phyloP scores from a whole-genome alignment of 2,797 vertebrate species.

The Poeciliopsis turneri region DNA sequence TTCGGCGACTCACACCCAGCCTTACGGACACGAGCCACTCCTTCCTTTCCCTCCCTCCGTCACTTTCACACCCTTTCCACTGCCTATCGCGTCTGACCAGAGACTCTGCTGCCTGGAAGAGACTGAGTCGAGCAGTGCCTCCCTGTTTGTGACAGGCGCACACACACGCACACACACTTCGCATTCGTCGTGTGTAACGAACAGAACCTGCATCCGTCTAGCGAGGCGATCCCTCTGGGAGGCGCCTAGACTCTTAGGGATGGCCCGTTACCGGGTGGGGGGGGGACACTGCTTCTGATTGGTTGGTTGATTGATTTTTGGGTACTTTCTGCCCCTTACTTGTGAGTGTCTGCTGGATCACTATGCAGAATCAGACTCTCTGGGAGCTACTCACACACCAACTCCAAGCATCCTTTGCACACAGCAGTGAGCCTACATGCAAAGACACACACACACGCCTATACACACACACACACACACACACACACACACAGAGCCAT shows the following conservation, averaged over 20 bases:
- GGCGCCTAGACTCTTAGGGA: constrained; percentile 60
- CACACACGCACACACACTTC: constrained; percentile 12
- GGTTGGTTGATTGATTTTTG: constrained; percentile 54
- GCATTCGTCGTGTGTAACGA: constrained; percentile 53
- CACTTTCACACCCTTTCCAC: constrained; percentile 42
- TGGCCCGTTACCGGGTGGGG: background rate
- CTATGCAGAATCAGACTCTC: constrained; percentile 93
- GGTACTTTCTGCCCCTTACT: constrained; percentile 54
- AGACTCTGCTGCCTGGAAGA: constrained; percentile 71
- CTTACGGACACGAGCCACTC: constrained; percentile 63
- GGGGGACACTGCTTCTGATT: constrained; percentile 45
- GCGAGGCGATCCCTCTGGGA: constrained; percentile 48
- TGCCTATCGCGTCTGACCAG: constrained; percentile 66
- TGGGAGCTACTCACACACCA: constrained; percentile 73
- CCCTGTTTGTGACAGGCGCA: constrained; percentile 52
- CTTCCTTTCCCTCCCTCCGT: constrained; percentile 9
- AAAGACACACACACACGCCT: constrained; percentile 16
- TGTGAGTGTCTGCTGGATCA: constrained; percentile 90
- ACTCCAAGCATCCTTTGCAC: constrained; percentile 49
- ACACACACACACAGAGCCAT: constrained; percentile 25
- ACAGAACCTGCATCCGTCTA: constrained; percentile 53
- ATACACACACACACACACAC: background rate
- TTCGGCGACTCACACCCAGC: constrained; percentile 65
- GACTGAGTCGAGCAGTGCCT: constrained; percentile 75
- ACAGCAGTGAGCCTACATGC: constrained; percentile 33